Evolutionary conservation across 2,888 invertebrate species (phyloP).

Genomic region (Emesis furor): DNA sequence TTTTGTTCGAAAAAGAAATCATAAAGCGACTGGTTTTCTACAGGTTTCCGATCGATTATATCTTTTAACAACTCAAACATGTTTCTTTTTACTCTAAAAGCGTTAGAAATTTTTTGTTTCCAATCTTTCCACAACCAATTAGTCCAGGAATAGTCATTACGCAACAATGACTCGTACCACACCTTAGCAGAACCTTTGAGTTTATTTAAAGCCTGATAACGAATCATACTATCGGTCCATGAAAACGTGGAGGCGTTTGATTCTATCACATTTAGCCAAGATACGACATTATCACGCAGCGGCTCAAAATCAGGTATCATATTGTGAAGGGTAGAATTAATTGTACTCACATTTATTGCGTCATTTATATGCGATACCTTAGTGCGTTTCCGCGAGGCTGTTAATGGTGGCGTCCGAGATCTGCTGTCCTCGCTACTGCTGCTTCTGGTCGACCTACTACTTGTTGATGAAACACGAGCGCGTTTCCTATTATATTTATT

Average conservation of each 20-base stretch:
- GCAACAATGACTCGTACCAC: conserved; percentile 29
- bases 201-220: conserved; percentile 33
- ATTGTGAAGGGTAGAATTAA: conserved; percentile 3
- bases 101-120: conserved; percentile 5
- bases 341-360: not conserved
- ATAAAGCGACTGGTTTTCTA: conserved; percentile 16
- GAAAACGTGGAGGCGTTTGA: conserved; percentile 57
- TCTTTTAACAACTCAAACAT: conserved; percentile 25
- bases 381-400: too few species aligned
- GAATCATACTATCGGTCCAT: conserved; percentile 53
- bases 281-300: conserved; percentile 53
- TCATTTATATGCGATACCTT: too few species aligned
- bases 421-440: too few species aligned
- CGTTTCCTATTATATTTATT: too few species aligned
- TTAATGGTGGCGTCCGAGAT: too few species aligned
- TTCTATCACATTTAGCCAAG: conserved; percentile 67
- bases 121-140: conserved; percentile 23
- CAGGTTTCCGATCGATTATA: conserved; percentile 19
- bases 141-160: conserved; percentile 14
- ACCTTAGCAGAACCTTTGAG: conserved; percentile 21
- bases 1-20: conserved; percentile 31
- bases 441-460: too few species aligned
- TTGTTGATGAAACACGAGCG: too few species aligned
- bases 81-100: conserved; percentile 12
- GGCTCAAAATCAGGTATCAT: conserved; percentile 73